These are phyloP conservation scores for Henricia sp. DNA, from an alignment of 53 echinoderm and acorn worm species.

Conservation along the genomic window DNA sequence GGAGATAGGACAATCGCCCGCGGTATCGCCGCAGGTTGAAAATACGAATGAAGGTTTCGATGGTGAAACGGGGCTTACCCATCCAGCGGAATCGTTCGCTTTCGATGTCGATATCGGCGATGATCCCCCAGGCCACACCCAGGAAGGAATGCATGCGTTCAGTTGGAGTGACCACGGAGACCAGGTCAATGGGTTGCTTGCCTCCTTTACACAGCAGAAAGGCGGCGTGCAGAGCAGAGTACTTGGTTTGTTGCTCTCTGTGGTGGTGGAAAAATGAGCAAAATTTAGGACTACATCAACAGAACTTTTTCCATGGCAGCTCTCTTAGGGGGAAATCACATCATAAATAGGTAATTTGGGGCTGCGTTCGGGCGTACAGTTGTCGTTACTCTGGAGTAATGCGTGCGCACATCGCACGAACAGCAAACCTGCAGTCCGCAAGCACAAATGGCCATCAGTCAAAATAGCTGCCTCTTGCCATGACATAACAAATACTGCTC, in stretches of 20 bases:
- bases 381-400: no score
- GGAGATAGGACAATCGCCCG: slow-evolving; percentile 77
- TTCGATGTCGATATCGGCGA: slow-evolving; percentile 97
- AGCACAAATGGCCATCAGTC: no score
- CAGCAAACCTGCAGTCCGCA: no score
- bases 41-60: slow-evolving; percentile 72
- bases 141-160: slow-evolving; percentile 74
- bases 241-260: slow-evolving; percentile 79
- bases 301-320: no score
- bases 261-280: background rate
- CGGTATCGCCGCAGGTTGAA: slow-evolving; percentile 70
- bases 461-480: no score
- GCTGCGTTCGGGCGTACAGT: no score
- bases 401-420: no score
- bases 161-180: slow-evolving; percentile 49
- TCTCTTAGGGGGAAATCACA: no score
- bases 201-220: slow-evolving; percentile 75
- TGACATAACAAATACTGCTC: no score
- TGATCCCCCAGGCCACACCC: slow-evolving; percentile 88
- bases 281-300: no score
- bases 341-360: no score
- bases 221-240: slow-evolving; percentile 71
- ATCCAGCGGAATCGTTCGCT: slow-evolving; percentile 91
- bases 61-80: slow-evolving; percentile 80
- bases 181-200: slow-evolving; percentile 76